Base-by-base conservation (phyloP, 2,888 invertebrate genomes). In the Caenorhabditis auriculariae region DNA sequence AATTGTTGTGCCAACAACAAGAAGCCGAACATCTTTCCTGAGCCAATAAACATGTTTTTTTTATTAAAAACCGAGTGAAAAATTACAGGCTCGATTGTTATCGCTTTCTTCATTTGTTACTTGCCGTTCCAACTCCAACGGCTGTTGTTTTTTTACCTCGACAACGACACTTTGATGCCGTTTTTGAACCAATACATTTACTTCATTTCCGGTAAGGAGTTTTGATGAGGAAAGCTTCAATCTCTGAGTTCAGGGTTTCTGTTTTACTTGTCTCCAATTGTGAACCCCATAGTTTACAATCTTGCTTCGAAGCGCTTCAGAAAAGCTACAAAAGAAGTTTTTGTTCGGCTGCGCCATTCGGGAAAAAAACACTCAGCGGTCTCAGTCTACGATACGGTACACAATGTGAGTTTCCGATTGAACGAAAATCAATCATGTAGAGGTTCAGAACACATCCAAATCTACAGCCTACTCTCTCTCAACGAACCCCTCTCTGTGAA, bases 221-320 rank as follows among this genome's bases (percentile, higher is more conserved):
- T 32, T 9, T 9, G 12, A 32, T n/a, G 17, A 41, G n/a, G 44
- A 43, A 43, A n/a, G n/a, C n/a, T n/a, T n/a, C n/a, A n/a, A n/a
- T n/a, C n/a, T n/a, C 29, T 12, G 5, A 38, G 48, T 71, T 47
- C 48, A 74, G 74, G 74, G 17, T 59, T 74, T 27, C 62, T 74
- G 0, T 74, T 69, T 53, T 74, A 74, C 41, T 46, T 74, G 26
- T 70, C 72, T 15, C 65, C 72, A 2, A 68, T 71, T 9, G 50
- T 74, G 28, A 74, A 74, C 42, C 74, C 74, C 27, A 66, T 74
- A n/a, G 56, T 72, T 19, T 74, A 74, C 52, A 74, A 74, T 35
- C 32, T 72, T 2, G 69, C 68, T 2, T 72, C 72, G 0, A 60
- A 61, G 9, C 43, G 72, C n/a, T 74, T 74, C 48, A 43, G 74